phyloP scores from a whole-genome alignment of 2,888 invertebrate genomes.

The Epinotia nisella region DNA sequence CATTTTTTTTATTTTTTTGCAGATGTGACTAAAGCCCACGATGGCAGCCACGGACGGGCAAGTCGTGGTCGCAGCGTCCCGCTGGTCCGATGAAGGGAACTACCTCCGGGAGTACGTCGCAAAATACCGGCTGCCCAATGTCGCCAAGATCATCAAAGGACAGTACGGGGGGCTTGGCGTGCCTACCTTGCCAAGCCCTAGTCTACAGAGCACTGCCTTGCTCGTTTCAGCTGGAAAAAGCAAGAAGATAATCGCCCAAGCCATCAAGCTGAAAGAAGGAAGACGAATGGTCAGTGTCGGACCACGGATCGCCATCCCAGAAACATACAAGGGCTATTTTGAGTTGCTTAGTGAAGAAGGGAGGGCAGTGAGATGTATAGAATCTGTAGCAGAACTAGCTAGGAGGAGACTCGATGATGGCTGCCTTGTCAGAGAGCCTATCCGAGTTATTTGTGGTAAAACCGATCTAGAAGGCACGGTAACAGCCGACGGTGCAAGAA shows the following conservation, averaged over 20 bases:
- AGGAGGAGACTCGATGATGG: conserved; percentile 89
- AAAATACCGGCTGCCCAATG: conserved; percentile 91
- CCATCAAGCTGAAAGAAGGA: conserved; percentile 95
- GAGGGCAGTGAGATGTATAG: conserved; percentile 94
- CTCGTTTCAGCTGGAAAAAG: conserved; percentile 93
- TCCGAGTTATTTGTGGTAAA: conserved; percentile 88
- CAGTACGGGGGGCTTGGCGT: conserved; percentile 96
- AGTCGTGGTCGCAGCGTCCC: conserved; percentile 93
- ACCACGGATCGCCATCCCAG: conserved; percentile 94
- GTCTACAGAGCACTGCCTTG: conserved; percentile 93
- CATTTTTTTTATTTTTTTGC: conserved; percentile 62
- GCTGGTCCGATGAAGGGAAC: conserved; percentile 89
- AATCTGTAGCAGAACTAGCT: conserved; percentile 93
- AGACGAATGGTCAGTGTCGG: conserved; percentile 91
- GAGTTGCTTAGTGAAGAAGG: conserved; percentile 98
- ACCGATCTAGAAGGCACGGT: conserved; percentile 86
- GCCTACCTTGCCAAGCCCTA: conserved; percentile 93
- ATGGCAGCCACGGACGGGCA: conserved; percentile 97
- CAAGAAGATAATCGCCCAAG: conserved; percentile 94
- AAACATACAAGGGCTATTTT: conserved; percentile 96
- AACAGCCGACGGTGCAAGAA: conserved; percentile 88
- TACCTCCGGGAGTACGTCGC: conserved; percentile 90
- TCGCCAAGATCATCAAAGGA: conserved; percentile 96
- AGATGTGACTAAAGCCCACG: conserved; percentile 82
- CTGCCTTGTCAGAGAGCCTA: conserved; percentile 91